Evolutionary conservation across 2,888 invertebrate genomes (phyloP).

Genomic region (Troides oblongomaculatus): DNA sequence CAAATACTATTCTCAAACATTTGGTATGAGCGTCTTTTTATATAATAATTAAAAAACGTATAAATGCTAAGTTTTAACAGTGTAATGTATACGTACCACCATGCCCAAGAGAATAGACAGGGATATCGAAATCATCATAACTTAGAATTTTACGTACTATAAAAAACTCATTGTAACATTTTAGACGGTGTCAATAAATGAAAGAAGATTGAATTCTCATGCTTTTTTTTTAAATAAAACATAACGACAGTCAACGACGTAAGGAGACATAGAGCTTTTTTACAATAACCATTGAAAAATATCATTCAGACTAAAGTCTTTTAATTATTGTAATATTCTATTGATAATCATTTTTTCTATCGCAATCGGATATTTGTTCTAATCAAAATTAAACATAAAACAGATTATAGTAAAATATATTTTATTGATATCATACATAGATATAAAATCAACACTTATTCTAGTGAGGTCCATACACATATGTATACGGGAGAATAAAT

Average conservation of each 20-base stretch:
- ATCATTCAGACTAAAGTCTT: no score
- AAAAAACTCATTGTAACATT: constrained; percentile 16
- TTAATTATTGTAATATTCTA: no score
- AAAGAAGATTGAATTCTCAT: constrained; percentile 25
- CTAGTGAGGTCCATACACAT: constrained; percentile 22
- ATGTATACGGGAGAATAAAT: constrained; percentile 10
- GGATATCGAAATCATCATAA: constrained; percentile 14
- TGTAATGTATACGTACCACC: constrained; percentile 15
- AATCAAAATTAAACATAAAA: constrained; percentile 13
- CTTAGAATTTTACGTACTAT: constrained; percentile 6
- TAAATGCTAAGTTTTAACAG: background rate
- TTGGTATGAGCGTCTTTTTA: no score
- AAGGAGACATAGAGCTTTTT: background rate
- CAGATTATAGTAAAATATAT: constrained; percentile 14
- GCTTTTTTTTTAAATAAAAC: background rate
- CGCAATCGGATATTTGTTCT: no score
- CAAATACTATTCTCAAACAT: no score
- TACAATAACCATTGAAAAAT: no score
- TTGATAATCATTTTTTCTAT: no score
- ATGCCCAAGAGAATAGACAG: background rate
- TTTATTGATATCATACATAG: constrained; percentile 22
- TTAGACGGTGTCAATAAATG: constrained; percentile 7
- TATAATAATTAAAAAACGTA: background rate
- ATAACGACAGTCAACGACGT: background rate
- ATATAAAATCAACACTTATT: constrained; percentile 31